Evolutionary conservation across 2,888 invertebrate genomes (phyloP).

Genomic region (Mesodorylaimus sp.): DNA sequence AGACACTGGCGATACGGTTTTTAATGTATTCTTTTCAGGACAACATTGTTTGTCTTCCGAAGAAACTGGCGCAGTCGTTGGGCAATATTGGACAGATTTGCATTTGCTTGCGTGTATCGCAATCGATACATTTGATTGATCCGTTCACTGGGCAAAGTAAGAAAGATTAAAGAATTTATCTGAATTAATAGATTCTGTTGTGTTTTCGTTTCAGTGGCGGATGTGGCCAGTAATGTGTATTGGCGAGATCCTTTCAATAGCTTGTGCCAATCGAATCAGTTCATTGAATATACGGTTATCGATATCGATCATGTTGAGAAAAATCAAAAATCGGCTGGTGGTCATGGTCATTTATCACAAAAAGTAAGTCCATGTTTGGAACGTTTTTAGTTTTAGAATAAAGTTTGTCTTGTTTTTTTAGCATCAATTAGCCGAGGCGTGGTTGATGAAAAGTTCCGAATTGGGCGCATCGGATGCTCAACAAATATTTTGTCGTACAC

Average conservation of each 20-base stretch:
- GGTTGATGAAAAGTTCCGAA: conserved; percentile 67
- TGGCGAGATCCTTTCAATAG: conserved; percentile 70
- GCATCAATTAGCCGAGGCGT: conserved; percentile 76
- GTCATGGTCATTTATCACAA: conserved; percentile 64
- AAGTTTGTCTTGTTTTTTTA: conserved; percentile 27
- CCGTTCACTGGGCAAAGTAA: conserved; percentile 39
- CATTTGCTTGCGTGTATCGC: conserved; percentile 69
- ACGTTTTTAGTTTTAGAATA: not conserved
- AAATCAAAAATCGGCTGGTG: conserved; percentile 30
- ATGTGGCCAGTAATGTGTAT: conserved; percentile 55
- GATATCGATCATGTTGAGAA: conserved; percentile 62
- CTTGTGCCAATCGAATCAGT: conserved; percentile 70
- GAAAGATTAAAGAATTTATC: not conserved
- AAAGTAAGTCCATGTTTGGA: conserved; percentile 38
- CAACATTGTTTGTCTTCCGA: conserved; percentile 62
- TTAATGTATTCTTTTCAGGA: too few relatives aligned
- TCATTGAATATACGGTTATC: conserved; percentile 81
- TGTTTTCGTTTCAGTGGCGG: conserved; percentile 48
- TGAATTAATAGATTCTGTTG: conserved; percentile 1
- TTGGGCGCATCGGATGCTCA: conserved; percentile 38
- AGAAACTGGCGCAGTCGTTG: conserved; percentile 61
- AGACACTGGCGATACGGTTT: too few relatives aligned
- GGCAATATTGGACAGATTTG: conserved; percentile 74
- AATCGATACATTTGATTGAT: conserved; percentile 76
- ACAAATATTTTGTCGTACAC: conserved; percentile 67